Conservation (phyloP, 1,140 invertebrate species). For the Antheraea mylitta region DNA sequence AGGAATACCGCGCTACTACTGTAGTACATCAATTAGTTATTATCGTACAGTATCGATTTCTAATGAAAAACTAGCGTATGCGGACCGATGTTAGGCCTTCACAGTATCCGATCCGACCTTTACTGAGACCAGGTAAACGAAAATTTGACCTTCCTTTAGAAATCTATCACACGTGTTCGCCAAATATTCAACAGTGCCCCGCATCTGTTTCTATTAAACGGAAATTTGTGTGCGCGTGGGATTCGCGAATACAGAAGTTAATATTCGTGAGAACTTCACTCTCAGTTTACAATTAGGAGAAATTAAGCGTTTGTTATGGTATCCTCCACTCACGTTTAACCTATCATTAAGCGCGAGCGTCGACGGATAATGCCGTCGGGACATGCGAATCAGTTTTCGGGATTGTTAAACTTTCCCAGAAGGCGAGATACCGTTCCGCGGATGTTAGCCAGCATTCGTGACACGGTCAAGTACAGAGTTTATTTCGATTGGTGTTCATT, state of each 20-base stretch:
- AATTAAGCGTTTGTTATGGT: conserved; percentile 67
- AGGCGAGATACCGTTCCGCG: conserved; percentile 72
- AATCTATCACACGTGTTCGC: conserved; percentile 42
- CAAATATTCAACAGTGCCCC: conserved; percentile 58
- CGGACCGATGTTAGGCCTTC: conserved; percentile 50
- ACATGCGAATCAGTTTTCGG: conserved; percentile 73
- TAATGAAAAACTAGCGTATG: conserved; percentile 54
- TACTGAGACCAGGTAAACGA: conserved; percentile 48
- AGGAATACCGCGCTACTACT: conserved; percentile 30
- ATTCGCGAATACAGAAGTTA: conserved; percentile 64
- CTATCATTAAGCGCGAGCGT: conserved; percentile 65
- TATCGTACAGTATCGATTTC: conserved; percentile 66
- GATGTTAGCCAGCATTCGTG: conserved; percentile 63
- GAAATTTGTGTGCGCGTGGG: conserved; percentile 62
- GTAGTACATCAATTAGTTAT: conserved; percentile 60
- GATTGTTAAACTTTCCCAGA: conserved; percentile 71
- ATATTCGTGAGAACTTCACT: conserved; percentile 71
- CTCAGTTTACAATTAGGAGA: conserved; percentile 67
- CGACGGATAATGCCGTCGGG: conserved; percentile 64
- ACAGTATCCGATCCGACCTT: conserved; percentile 19
- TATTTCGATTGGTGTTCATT: conserved; percentile 69
- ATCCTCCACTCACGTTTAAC: conserved; percentile 64
- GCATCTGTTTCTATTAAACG: conserved; percentile 63
- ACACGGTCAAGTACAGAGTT: conserved; percentile 70
- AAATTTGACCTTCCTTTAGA: conserved; percentile 47